Evolutionary conservation across 1,140 invertebrate genomes (phyloP).

Genomic region (Adoxophyes honmai): DNA sequence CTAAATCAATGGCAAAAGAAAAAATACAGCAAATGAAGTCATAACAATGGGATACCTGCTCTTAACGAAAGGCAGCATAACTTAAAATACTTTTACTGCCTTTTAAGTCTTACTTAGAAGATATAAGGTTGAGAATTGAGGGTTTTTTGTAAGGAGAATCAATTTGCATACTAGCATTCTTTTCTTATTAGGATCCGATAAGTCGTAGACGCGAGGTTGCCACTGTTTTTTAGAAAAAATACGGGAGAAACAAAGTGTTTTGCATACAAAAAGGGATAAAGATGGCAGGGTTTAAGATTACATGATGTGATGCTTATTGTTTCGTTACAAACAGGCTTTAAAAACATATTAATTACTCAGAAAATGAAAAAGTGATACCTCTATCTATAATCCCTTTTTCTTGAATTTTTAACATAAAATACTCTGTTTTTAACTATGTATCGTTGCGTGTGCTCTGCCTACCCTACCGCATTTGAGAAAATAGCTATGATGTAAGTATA

Average conservation of each 20-base stretch:
- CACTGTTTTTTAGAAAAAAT: slow-evolving; percentile 10
- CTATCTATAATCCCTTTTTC: too few species aligned
- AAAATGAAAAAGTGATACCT: too few species aligned
- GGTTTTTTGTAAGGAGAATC: background rate
- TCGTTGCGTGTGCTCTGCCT: too few species aligned
- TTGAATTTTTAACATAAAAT: too few species aligned
- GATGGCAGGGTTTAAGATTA: too few species aligned
- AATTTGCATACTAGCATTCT: slow-evolving; percentile 38
- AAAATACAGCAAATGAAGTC: slow-evolving; percentile 64
- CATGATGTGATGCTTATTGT: too few species aligned
- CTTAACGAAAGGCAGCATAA: slow-evolving; percentile 11
- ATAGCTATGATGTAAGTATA: too few species aligned
- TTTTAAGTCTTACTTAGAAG: background rate
- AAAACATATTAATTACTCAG: too few species aligned
- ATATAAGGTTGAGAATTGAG: background rate
- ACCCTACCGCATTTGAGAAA: too few species aligned
- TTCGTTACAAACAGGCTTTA: too few species aligned
- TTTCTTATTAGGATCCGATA: slow-evolving; percentile 31
- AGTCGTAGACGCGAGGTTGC: slow-evolving; percentile 8
- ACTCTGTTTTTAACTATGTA: too few species aligned
- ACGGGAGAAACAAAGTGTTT: background rate
- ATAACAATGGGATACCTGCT: slow-evolving; percentile 57
- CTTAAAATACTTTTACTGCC: background rate
- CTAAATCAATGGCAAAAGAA: slow-evolving; percentile 67
- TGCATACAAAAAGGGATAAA: background rate